These are phyloP conservation scores for Dioctria rufipes DNA, from an alignment of 2,888 invertebrate genomes.

Conservation along the genomic window DNA sequence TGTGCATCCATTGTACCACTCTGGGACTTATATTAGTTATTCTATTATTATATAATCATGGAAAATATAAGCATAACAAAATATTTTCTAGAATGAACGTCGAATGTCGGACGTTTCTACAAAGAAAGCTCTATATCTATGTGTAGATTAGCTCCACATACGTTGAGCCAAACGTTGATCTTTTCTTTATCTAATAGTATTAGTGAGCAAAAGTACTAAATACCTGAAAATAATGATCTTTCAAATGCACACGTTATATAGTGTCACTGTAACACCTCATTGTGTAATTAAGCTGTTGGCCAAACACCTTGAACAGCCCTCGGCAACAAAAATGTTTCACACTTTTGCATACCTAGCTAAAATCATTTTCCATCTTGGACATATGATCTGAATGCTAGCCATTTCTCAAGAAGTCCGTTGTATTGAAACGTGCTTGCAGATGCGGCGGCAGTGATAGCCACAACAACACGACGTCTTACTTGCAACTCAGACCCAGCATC, in stretches of 20 bases:
- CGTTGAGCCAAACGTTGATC: too few relatives aligned
- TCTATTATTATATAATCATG: too few relatives aligned
- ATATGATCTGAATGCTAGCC: background rate
- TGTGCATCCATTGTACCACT: too few relatives aligned
- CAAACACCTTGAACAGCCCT: constrained; percentile 7
- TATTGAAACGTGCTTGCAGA: background rate
- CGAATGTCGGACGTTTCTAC: too few relatives aligned
- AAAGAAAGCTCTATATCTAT: too few relatives aligned
- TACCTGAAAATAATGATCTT: background rate
- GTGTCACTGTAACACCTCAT: constrained; percentile 6
- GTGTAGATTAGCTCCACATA: too few relatives aligned
- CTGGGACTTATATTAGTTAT: too few relatives aligned
- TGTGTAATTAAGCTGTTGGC: background rate
- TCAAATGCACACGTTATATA: background rate
- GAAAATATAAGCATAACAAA: too few relatives aligned
- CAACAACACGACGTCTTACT: constrained; percentile 31
- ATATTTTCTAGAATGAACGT: too few relatives aligned
- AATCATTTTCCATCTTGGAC: background rate
- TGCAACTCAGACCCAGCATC: constrained; percentile 11
- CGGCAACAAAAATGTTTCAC: background rate
- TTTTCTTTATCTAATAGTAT: too few relatives aligned
- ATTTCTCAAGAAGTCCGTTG: constrained; percentile 1
- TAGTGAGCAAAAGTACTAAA: background rate
- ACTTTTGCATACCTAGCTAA: background rate
- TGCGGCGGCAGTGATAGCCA: background rate